Evolutionary conservation across 2,113 vertebrate species (phyloP).

Genomic region (Menura novaehollandiae): DNA sequence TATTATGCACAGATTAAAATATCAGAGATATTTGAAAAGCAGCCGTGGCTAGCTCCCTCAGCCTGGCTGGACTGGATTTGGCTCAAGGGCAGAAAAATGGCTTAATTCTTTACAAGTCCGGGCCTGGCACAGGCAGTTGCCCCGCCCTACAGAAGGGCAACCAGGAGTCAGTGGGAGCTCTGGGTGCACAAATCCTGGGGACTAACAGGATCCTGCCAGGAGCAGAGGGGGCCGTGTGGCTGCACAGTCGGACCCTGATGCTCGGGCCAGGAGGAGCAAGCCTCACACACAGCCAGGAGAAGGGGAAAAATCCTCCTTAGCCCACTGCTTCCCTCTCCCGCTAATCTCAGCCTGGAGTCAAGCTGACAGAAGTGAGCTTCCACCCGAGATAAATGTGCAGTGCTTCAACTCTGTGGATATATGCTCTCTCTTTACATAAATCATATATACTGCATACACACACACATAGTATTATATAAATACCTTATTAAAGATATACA

Average conservation of each 20-base stretch:
- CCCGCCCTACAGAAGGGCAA: not conserved
- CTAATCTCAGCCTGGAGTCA: not conserved
- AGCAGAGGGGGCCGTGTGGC: not conserved
- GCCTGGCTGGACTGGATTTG: not conserved
- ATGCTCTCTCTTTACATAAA: not conserved
- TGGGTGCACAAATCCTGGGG: too few species aligned
- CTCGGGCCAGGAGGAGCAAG: rapidly evolving
- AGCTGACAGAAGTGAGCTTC: not conserved
- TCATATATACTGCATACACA: not conserved
- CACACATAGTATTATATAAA: not conserved
- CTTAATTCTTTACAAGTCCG: not conserved
- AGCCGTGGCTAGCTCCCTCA: rapidly evolving
- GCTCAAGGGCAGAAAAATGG: not conserved
- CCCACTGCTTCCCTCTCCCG: not conserved
- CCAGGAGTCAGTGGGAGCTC: not conserved
- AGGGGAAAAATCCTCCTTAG: not conserved
- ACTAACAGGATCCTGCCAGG: not conserved
- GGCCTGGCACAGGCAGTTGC: not conserved
- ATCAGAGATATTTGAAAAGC: not conserved
- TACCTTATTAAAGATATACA: not conserved
- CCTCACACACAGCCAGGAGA: not conserved
- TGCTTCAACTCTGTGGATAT: not conserved
- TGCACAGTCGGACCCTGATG: not conserved
- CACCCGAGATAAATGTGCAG: rapidly evolving
- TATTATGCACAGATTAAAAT: not conserved